Percentiles rank a stretch among this genome's conserved stretches.
Conservation (phyloP, 2,113 vertebrate species). For the Sorex araneus region DNA sequence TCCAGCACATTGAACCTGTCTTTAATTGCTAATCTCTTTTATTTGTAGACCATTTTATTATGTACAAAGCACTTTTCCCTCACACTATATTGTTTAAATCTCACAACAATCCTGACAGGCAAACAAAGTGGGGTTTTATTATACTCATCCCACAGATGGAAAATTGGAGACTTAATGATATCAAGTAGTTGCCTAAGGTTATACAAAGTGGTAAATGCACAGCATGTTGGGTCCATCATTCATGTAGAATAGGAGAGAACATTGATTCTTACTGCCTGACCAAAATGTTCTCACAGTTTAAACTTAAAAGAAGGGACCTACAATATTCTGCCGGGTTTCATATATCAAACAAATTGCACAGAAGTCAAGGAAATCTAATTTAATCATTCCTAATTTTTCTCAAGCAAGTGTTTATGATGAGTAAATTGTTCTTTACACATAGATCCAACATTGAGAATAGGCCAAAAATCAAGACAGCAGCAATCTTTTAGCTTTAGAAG, state of each 20-base stretch:
- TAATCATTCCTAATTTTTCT: slow-evolving; percentile 48
- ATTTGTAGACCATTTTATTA: slow-evolving; percentile 68
- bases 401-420: slow-evolving; percentile 32
- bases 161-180: slow-evolving; percentile 49
- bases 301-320: neutral
- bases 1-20: slow-evolving; percentile 60
- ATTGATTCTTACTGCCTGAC: neutral
- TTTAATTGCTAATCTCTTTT: slow-evolving; percentile 75
- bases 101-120: slow-evolving; percentile 1
- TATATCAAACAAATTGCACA: slow-evolving; percentile 29
- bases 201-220: neutral
- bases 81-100: slow-evolving; percentile 60
- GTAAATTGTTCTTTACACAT: neutral
- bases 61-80: slow-evolving; percentile 59
- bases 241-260: neutral
- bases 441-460: neutral
- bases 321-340: slow-evolving; percentile 8
- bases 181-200: slow-evolving; percentile 30
- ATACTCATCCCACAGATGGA: slow-evolving; percentile 24
- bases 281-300: neutral
- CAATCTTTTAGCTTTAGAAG: neutral
- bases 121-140: slow-evolving; percentile 44
- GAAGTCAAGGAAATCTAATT: slow-evolving; percentile 29
- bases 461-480: neutral
- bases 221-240: neutral